Evolutionary conservation across 2,888 invertebrate genomes (phyloP), one percentile per base, ranked within the genome.

Genomic region (Clanis bilineata): DNA sequence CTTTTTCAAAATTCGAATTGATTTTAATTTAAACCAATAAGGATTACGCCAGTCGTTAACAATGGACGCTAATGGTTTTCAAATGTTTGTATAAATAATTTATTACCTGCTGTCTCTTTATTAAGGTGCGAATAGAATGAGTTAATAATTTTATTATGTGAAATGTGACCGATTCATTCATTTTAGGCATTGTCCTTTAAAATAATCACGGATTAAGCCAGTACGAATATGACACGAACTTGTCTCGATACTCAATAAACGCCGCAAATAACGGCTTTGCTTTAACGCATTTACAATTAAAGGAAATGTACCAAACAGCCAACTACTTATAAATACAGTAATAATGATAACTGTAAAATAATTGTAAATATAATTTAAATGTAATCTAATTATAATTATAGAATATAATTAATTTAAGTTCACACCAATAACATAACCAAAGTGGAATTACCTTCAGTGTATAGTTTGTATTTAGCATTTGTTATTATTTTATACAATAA

Each of bases 341-440:
- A 25, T 23, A 45, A n/a, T 38, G 12, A n/a, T 28, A 21, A 38
- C 44, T 56, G 41, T 56, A 56, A 41, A 39, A 23, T 23, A 22
- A 45, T 15, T 57, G 32, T 57, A 57, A 45, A 57, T 38, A 23
- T 38, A 36, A 23, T 45, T 22, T 45, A 36, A 22, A 22, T 57
- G n/a, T 57, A 57, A 57, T 43, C 12, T 57, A 45, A 56, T 45
- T 36, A 23, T 57, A 28, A 38, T 12, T 10, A 15, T 55, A 43
- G 36, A 44, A 21, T n/a, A 32, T 57, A 32, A 5, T 47, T 51
- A 51, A 7, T 10, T 0, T 32, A 51, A 51, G 28, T 32, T 32
- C 18, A 58, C 51, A 47, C 47, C 51, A 51, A 58, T 58, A 51
- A 51, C 38, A 58, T 58, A 58, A 58, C 58, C 58, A 58, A 58